Evolutionary conservation across 2,888 invertebrate genomes (phyloP), one percentile per base, ranked within the genome.

Genomic region (Merodon equestris): DNA sequence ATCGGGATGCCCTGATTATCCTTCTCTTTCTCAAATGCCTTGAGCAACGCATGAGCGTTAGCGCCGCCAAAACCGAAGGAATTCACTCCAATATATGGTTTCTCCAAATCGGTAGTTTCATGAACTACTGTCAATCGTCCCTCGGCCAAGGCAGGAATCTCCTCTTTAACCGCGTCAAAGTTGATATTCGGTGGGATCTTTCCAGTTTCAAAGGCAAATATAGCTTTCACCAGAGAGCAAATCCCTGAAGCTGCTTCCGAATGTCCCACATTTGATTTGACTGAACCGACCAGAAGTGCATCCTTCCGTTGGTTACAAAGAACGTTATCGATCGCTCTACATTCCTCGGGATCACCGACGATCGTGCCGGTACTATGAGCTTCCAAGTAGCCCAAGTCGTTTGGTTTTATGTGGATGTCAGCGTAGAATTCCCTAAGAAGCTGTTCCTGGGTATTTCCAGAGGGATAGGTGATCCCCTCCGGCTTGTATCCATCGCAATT

Each of bases 1-100:
- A 86, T 84, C 0, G 94, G 93, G 12, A 91, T 84, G 12, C 91
- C 92, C 0, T 90, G 89, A 85, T 93, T 93, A 0, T 53, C 12
- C 61, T 89, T 89, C 0, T 83, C 18, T 54, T 87, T 89, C 0
- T 83, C 75, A 53, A 66, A 61, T 0, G 83, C 86, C 47, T 83
- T 84, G 0, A 89, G 66, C 0, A 89, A 73, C 0, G 86, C 86
- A 81, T 89, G 89, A 51, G 93, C 94, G 85, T 96, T 97, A 2
- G 94, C 94, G 0, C 98, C 98, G 27, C 97, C 97, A 86, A 98
- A 98, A 0, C 97, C 97, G 86, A 97, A 98, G 9, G 96, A 96
- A 90, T 96, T 98, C 18, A 97, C 91, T 2, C 94, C 97, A 18
- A 94, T 93, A 85, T 94, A 90, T 15, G 95, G 95, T 34, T 94